phyloP scores from a whole-genome alignment of 1,140 invertebrate species.

The Leptonema lineaticorne region DNA sequence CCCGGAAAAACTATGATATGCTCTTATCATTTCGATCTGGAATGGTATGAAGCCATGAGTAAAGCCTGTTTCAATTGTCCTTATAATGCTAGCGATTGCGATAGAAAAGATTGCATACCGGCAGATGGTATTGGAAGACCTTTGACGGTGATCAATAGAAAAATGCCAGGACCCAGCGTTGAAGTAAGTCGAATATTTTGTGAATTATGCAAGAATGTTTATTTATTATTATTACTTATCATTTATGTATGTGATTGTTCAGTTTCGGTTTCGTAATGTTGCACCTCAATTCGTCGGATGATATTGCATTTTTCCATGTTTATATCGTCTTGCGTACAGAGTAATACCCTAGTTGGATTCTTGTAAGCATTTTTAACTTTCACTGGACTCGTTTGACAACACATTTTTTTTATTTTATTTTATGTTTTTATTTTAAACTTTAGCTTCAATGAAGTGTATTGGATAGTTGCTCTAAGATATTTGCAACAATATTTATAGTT shows the following conservation, averaged over 20 bases:
- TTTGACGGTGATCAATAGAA: slow-evolving; percentile 78
- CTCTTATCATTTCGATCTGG: slow-evolving; percentile 69
- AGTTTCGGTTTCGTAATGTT: neutral
- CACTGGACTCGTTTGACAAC: neutral
- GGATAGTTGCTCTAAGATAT: too few species aligned
- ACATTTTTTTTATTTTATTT: neutral
- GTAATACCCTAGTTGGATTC: neutral
- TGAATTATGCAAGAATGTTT: too few species aligned
- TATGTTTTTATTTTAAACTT: neutral
- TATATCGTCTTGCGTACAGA: neutral
- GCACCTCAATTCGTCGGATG: neutral
- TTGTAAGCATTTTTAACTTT: neutral
- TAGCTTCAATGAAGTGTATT: too few species aligned
- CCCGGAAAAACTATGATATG: slow-evolving; percentile 64
- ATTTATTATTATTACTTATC: too few species aligned
- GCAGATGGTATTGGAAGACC: slow-evolving; percentile 76
- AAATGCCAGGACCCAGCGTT: slow-evolving; percentile 82
- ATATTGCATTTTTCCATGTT: slow-evolving; percentile 5
- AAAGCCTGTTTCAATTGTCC: slow-evolving; percentile 88
- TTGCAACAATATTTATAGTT: too few species aligned
- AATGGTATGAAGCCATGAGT: slow-evolving; percentile 80
- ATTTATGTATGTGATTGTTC: neutral
- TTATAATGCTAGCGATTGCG: slow-evolving; percentile 72
- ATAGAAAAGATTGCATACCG: slow-evolving; percentile 74
- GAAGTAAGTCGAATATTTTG: slow-evolving; percentile 60